Percentiles rank a stretch among this genome's conserved stretches.
Conservation (phyloP, 1,140 invertebrate genomes). For the Harlomillsia oculata region DNA sequence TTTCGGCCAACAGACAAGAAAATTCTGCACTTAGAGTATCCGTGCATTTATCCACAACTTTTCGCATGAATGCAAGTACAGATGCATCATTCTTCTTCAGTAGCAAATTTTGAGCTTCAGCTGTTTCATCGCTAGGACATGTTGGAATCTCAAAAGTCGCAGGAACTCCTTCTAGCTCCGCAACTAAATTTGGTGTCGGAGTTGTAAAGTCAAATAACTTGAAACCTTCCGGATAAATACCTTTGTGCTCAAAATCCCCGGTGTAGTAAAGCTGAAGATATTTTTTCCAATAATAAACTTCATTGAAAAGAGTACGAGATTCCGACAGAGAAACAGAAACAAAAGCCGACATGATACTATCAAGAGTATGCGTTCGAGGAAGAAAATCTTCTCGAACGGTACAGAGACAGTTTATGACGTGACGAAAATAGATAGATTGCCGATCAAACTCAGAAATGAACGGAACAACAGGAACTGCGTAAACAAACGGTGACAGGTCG, state of each 20-base stretch:
- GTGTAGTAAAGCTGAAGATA: constrained; percentile 17
- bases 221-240: constrained; percentile 28
- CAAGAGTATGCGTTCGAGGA: constrained; percentile 28
- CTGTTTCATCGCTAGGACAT: no score
- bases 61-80: no score
- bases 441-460: constrained; percentile 9
- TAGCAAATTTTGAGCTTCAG: no score
- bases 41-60: constrained; percentile 13
- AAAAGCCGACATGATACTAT: constrained; percentile 17
- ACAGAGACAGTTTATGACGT: constrained; percentile 25
- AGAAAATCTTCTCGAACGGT: constrained; percentile 28
- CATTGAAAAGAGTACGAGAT: constrained; percentile 20
- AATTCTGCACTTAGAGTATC: constrained; percentile 20
- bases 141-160: no score
- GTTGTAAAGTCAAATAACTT: constrained; percentile 8
- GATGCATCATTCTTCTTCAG: no score
- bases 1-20: constrained; percentile 20
- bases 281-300: constrained; percentile 33
- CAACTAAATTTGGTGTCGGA: background rate
- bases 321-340: constrained; percentile 13
- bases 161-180: background rate
- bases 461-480: constrained; percentile 1
- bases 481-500: constrained; percentile 22
- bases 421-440: constrained; percentile 23
- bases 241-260: background rate